These are phyloP conservation scores for Porites divaricata DNA, from an alignment of 92 coral and sea anemone genomes.

Conservation along the genomic window DNA sequence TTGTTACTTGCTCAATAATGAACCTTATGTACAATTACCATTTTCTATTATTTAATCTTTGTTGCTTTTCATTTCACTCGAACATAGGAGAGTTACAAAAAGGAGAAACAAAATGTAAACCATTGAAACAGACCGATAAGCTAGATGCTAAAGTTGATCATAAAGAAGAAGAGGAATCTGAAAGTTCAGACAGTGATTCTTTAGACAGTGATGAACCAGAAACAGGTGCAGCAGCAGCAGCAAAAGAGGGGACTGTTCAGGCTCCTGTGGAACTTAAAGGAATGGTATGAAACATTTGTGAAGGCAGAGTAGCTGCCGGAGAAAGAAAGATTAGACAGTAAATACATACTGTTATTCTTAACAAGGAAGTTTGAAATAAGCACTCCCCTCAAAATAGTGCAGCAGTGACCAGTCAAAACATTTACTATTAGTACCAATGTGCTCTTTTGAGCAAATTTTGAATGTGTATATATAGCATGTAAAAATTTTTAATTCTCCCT, in stretches of 20 bases:
- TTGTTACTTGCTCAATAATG: too few species aligned
- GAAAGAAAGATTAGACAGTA: not conserved
- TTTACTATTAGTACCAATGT: too few species aligned
- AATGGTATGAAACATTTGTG: constrained; percentile 38
- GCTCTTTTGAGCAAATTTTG: too few species aligned
- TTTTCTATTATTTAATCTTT: too few species aligned
- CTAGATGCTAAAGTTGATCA: not conserved
- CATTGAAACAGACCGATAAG: not conserved
- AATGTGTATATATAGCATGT: too few species aligned
- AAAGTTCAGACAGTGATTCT: constrained; percentile 53
- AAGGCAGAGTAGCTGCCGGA: not conserved
- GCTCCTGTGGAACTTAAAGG: constrained; percentile 85
- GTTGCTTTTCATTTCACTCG: not conserved
- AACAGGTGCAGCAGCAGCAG: not conserved
- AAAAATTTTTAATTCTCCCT: too few species aligned
- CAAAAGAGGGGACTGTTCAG: constrained; percentile 1
- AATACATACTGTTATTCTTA: too few species aligned
- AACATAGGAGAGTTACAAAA: not conserved
- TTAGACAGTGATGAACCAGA: constrained; percentile 35
- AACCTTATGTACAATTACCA: too few species aligned
- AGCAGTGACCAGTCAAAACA: too few species aligned
- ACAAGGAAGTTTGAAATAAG: too few species aligned
- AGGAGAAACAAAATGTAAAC: not conserved
- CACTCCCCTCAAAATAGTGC: too few species aligned
- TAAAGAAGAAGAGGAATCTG: constrained; percentile 21